Evolutionary conservation across 2,888 invertebrate genomes (phyloP).

Genomic region (Rhodophaea formosa): DNA sequence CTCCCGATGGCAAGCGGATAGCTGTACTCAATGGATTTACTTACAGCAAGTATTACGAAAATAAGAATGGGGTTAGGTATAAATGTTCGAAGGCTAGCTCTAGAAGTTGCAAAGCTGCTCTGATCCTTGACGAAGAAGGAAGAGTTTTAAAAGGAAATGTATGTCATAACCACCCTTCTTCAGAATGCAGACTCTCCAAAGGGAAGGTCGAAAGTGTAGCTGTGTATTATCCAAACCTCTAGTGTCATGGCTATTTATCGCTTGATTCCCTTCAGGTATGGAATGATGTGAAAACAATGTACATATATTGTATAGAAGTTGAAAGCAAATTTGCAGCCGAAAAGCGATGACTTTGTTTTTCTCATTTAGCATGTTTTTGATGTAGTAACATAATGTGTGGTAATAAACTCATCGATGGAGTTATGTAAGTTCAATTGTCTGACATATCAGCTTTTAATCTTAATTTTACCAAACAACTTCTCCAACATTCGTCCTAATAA

Average conservation of each 20-base stretch:
- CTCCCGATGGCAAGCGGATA: conserved; percentile 11
- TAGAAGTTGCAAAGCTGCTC: conserved; percentile 5
- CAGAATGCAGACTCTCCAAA: background rate
- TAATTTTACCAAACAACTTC: background rate
- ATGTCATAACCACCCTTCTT: background rate
- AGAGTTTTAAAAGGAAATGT: background rate
- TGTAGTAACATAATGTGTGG: background rate
- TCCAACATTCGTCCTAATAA: background rate
- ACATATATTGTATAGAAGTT: too few species aligned
- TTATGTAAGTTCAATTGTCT: background rate
- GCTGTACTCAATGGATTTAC: conserved; percentile 1
- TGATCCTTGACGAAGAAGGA: background rate
- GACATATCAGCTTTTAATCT: background rate
- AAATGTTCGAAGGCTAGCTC: conserved; percentile 11
- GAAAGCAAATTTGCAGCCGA: too few species aligned
- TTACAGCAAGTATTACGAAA: conserved; percentile 4
- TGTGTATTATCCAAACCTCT: background rate
- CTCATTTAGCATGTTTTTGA: too few species aligned
- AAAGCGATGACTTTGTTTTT: too few species aligned
- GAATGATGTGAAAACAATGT: too few species aligned
- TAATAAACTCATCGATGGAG: background rate
- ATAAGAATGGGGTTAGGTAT: conserved; percentile 6
- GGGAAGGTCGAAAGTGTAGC: background rate
- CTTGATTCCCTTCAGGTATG: too few species aligned
- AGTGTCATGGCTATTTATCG: too few species aligned